These are phyloP conservation scores for Microcebus jonahi DNA, from an alignment of 2,113 vertebrate genomes.

Conservation along the genomic window DNA sequence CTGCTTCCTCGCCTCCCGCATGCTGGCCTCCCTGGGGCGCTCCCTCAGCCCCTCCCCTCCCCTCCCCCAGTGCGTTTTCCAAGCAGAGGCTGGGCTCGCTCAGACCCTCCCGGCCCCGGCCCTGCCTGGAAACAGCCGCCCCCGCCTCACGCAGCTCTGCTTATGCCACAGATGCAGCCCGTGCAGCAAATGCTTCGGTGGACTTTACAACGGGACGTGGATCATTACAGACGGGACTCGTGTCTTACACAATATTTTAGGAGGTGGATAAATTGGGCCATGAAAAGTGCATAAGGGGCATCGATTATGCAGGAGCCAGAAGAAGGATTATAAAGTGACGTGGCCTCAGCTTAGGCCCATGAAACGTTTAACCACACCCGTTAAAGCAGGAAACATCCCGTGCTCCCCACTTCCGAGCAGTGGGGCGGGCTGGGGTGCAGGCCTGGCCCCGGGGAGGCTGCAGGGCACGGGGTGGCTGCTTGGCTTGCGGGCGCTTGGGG, in stretches of 20 bases:
- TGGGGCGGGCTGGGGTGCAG: slow-evolving; percentile 41
- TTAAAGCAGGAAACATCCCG: slow-evolving; percentile 81
- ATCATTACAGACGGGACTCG: slow-evolving; percentile 84
- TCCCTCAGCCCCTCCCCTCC: background rate
- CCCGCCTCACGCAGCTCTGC: slow-evolving; percentile 63
- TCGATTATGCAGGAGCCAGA: slow-evolving; percentile 86
- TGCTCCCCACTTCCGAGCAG: slow-evolving; percentile 60
- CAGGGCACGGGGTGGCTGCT: slow-evolving; percentile 32
- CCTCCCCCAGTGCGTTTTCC: background rate
- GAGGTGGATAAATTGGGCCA: slow-evolving; percentile 87
- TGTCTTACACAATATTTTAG: slow-evolving; percentile 87
- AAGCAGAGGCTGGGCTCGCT: background rate
- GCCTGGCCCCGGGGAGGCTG: slow-evolving; percentile 46
- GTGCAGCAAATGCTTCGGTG: slow-evolving; percentile 72
- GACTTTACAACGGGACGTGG: slow-evolving; percentile 82
- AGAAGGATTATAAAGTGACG: slow-evolving; percentile 86
- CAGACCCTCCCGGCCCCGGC: background rate
- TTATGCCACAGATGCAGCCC: slow-evolving; percentile 68
- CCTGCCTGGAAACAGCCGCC: slow-evolving; percentile 61
- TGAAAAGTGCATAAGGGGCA: slow-evolving; percentile 85
- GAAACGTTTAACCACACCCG: slow-evolving; percentile 81
- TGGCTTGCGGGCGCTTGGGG: background rate
- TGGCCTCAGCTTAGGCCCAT: slow-evolving; percentile 81
- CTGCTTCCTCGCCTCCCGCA: background rate
- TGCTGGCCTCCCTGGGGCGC: too few species aligned